Evolutionary conservation across 2,888 invertebrate genomes (phyloP).

Genomic region (Tinea semifulvella): DNA sequence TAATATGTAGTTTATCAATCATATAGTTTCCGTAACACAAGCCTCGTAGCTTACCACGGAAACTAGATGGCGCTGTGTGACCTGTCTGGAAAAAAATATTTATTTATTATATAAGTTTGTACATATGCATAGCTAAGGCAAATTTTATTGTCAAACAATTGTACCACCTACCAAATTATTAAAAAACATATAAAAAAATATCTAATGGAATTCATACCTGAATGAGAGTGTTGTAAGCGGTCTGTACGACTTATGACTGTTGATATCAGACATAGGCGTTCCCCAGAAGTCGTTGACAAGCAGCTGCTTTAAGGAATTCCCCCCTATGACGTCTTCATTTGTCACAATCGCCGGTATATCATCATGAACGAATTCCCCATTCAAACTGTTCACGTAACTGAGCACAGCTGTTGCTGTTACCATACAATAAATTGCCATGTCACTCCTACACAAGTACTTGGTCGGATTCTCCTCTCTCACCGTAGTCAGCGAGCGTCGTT

Average conservation of each 20-base stretch:
- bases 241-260: constrained; percentile 88
- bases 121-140: too few species aligned
- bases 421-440: constrained; percentile 69
- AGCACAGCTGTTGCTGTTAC: constrained; percentile 74
- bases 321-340: constrained; percentile 81
- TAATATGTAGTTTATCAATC: too few species aligned
- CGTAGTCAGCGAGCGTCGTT: constrained; percentile 48
- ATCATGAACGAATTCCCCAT: constrained; percentile 88
- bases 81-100: too few species aligned
- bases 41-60: too few species aligned
- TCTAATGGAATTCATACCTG: too few species aligned
- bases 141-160: too few species aligned
- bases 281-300: constrained; percentile 90
- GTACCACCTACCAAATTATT: too few species aligned
- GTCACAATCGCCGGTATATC: constrained; percentile 85
- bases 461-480: constrained; percentile 46
- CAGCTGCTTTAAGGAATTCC: constrained; percentile 69
- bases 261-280: constrained; percentile 79
- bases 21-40: too few species aligned
- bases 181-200: too few species aligned
- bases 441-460: constrained; percentile 34
- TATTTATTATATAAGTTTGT: too few species aligned
- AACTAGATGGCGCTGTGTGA: too few species aligned
- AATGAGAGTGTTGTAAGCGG: constrained; percentile 86
- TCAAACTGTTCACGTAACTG: constrained; percentile 78